These are phyloP conservation scores for Stictocephala bisonia DNA, from an alignment of 2,888 invertebrate genomes.

Conservation along the genomic window DNA sequence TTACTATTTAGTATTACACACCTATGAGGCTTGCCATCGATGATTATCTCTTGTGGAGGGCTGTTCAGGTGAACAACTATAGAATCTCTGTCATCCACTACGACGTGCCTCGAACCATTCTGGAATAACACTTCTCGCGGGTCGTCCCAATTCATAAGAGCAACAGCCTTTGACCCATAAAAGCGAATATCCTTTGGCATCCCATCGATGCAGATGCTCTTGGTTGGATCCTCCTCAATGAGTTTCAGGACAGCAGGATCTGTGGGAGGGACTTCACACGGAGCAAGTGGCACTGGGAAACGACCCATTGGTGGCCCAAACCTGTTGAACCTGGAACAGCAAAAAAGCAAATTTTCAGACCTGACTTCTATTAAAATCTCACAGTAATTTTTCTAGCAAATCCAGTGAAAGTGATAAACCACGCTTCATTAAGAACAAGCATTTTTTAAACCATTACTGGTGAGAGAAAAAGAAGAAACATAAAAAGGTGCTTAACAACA, in stretches of 20 bases:
- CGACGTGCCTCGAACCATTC: constrained; percentile 79
- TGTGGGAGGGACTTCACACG: constrained; percentile 64
- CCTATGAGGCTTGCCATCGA: constrained; percentile 69
- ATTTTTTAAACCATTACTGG: too few relatives aligned
- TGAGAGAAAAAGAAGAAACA: too few relatives aligned
- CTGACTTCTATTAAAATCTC: too few relatives aligned
- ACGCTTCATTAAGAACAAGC: too few relatives aligned
- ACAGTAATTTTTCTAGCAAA: too few relatives aligned
- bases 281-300: constrained; percentile 53
- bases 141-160: constrained; percentile 87
- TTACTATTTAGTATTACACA: too few relatives aligned
- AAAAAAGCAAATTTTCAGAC: too few relatives aligned
- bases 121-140: constrained; percentile 88
- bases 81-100: constrained; percentile 73
- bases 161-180: constrained; percentile 86
- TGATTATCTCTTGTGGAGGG: constrained; percentile 75
- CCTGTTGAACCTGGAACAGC: constrained; percentile 43
- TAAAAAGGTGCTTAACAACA: too few relatives aligned
- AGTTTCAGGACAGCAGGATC: constrained; percentile 67
- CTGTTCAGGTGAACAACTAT: constrained; percentile 55
- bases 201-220: constrained; percentile 85
- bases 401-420: too few relatives aligned
- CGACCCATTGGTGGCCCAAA: constrained; percentile 7
- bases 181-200: constrained; percentile 84
- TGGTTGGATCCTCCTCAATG: constrained; percentile 76